Evolutionary conservation across 2,113 vertebrate genomes (phyloP).

Genomic region (Symphodus melops): DNA sequence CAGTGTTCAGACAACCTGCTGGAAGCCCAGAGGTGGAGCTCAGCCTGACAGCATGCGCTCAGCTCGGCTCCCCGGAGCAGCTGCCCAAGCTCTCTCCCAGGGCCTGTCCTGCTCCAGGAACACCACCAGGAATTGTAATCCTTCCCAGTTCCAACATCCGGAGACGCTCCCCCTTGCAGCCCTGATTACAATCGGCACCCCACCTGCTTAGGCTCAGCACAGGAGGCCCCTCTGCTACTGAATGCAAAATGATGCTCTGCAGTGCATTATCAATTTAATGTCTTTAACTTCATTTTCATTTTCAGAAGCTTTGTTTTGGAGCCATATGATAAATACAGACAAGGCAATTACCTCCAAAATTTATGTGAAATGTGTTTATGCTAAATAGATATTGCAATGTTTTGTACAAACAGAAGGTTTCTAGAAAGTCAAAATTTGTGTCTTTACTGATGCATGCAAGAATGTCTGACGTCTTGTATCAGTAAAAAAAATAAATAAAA

Average conservation of each 20-base stretch:
- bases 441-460: conserved; percentile 70
- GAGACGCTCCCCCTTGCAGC: conserved; percentile 56
- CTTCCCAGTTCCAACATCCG: conserved; percentile 71
- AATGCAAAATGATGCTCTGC: conserved; percentile 31
- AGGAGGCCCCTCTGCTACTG: conserved; percentile 40
- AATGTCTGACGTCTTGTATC: conserved; percentile 66
- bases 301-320: conserved; percentile 65
- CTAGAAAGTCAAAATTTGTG: conserved; percentile 66
- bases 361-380: conserved; percentile 70
- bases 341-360: conserved; percentile 76
- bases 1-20: conserved; percentile 72
- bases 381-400: conserved; percentile 65
- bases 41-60: conserved; percentile 76
- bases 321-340: conserved; percentile 71
- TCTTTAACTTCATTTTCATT: conserved; percentile 68
- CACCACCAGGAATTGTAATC: conserved; percentile 79
- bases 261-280: conserved; percentile 63
- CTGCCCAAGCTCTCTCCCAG: conserved; percentile 74
- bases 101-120: conserved; percentile 74
- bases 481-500: conserved; percentile 41
- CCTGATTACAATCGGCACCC: conserved; percentile 64
- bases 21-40: conserved; percentile 80
- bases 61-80: conserved; percentile 74
- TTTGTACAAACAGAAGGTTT: conserved; percentile 66
- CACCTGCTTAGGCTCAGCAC: conserved; percentile 72